A percentile compares a stretch with the other conserved stretches of the same genome.
Conservation (phyloP, 2,888 invertebrate genomes). For the Amphimallon solstitiale region DNA sequence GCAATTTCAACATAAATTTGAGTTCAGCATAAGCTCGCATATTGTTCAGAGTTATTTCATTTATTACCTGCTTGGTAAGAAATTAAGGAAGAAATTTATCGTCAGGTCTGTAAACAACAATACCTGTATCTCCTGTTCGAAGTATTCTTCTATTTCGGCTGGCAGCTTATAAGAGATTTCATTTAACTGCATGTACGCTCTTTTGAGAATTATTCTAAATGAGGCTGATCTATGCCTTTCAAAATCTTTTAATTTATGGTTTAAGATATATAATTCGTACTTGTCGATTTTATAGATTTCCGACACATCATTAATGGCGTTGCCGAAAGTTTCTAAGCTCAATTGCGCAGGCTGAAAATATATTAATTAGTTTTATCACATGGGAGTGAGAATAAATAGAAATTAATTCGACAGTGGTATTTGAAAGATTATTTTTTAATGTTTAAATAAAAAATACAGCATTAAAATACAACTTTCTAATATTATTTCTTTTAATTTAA, state of each 20-base stretch:
- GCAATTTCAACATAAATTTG: constrained; percentile 12
- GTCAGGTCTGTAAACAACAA: background rate
- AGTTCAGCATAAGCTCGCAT: constrained; percentile 27
- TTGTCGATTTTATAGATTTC: constrained; percentile 10
- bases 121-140: constrained; percentile 53
- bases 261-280: constrained; percentile 11
- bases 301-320: constrained; percentile 5
- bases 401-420: too few species aligned
- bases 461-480: too few species aligned
- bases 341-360: constrained; percentile 18
- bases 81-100: background rate
- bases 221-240: constrained; percentile 8
- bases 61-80: constrained; percentile 27
- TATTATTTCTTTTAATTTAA: too few species aligned
- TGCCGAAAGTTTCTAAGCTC: constrained; percentile 6
- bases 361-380: too few species aligned
- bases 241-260: constrained; percentile 21
- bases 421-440: too few species aligned
- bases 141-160: constrained; percentile 53
- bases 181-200: constrained; percentile 50
- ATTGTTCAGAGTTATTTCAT: constrained; percentile 35
- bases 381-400: too few species aligned
- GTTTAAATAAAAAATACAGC: too few species aligned
- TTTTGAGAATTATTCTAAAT: constrained; percentile 44
- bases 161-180: constrained; percentile 53